Percentiles rank a stretch among this genome's conserved stretches.
These are phyloP conservation scores for Camelus bactrianus DNA, from an alignment of 2,113 vertebrate genomes.

Conservation along the genomic window DNA sequence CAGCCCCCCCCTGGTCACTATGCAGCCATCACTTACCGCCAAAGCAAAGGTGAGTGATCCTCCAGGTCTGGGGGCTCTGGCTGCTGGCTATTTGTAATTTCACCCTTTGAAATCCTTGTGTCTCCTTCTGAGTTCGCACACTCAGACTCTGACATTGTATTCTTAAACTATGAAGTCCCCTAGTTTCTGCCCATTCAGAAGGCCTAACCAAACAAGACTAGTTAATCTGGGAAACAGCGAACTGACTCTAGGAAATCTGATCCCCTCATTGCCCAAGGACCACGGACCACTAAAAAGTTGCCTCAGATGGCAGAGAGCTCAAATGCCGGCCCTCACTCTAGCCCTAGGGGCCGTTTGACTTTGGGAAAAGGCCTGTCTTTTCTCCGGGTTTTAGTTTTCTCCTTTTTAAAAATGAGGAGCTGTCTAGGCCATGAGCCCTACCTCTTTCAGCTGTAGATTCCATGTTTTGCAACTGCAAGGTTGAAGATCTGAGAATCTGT, in stretches of 20 bases:
- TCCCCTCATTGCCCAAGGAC: not conserved
- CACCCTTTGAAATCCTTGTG: not conserved
- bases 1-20: not conserved
- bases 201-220: not conserved
- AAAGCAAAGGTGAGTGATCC: not conserved
- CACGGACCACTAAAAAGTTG: not conserved
- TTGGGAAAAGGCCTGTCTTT: not conserved
- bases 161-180: not conserved
- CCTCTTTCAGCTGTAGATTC: not conserved
- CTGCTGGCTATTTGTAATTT: not conserved
- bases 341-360: not conserved
- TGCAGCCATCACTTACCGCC: not conserved
- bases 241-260: not conserved
- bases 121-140: not conserved
- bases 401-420: slow-evolving; percentile 31
- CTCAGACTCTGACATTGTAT: not conserved
- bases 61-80: not conserved
- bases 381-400: not conserved
- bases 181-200: not conserved
- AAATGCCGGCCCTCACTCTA: not conserved
- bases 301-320: not conserved
- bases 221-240: not conserved
- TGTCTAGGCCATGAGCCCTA: not conserved
- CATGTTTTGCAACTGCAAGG: not conserved
- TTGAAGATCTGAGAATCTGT: not conserved